phyloP scores from a whole-genome alignment of 2,797 vertebrate species.

The Xiphophorus birchmanni region DNA sequence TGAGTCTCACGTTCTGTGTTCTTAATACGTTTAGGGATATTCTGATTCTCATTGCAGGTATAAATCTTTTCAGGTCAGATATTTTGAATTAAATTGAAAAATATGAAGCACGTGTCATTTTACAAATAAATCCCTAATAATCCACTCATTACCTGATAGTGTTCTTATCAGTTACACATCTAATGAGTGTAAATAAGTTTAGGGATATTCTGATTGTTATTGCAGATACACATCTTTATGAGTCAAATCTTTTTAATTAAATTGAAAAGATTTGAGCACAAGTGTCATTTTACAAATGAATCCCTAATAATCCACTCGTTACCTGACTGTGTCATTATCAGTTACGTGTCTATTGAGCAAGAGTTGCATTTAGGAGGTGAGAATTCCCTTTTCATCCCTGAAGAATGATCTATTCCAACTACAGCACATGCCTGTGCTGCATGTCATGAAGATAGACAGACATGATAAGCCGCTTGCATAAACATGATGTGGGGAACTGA shows the following conservation, averaged over 20 bases:
- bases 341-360: slow-evolving; percentile 41
- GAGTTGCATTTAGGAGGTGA: slow-evolving; percentile 65
- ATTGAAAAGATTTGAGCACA: not conserved
- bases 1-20: slow-evolving; percentile 54
- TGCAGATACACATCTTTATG: not conserved
- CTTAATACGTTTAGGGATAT: not conserved
- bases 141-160: not conserved
- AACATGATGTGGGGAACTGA: slow-evolving; percentile 21
- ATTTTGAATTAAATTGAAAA: not conserved
- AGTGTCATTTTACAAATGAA: not conserved
- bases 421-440: slow-evolving; percentile 26
- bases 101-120: not conserved
- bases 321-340: slow-evolving; percentile 46
- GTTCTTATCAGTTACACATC: slow-evolving; percentile 51
- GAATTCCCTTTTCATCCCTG: slow-evolving; percentile 57
- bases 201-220: not conserved
- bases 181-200: not conserved
- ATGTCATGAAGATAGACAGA: not conserved
- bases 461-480: slow-evolving; percentile 37
- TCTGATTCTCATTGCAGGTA: not conserved
- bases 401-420: slow-evolving; percentile 56
- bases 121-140: slow-evolving; percentile 1
- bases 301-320: slow-evolving; percentile 4
- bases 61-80: not conserved
- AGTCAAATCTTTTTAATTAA: not conserved